Conservation (phyloP, 1,140 invertebrate genomes). For the Listronotus oregonensis region DNA sequence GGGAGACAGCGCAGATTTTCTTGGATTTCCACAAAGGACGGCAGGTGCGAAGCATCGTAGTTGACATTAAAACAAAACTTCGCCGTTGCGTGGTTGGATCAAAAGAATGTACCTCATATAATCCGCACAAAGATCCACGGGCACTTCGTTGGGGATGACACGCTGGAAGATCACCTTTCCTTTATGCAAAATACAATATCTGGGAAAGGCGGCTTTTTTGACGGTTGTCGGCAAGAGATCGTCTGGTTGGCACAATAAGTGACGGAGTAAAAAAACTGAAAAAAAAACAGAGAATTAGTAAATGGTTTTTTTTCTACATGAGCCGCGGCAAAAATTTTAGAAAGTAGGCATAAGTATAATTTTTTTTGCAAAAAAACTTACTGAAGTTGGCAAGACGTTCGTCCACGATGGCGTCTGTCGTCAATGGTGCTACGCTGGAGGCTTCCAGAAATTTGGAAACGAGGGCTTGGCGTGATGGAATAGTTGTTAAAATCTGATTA, state of each 20-base stretch:
- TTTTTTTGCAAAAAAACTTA: conserved; percentile 2
- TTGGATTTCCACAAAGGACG: background rate
- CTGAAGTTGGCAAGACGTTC: background rate
- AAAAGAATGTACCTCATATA: conserved; percentile 2
- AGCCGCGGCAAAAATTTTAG: background rate
- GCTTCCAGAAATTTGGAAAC: background rate
- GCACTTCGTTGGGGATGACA: too few species aligned
- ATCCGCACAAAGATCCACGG: background rate
- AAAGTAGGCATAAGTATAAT: background rate
- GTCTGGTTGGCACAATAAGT: background rate
- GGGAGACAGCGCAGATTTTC: conserved; percentile 2
- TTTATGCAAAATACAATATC: too few species aligned
- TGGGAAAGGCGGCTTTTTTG: too few species aligned
- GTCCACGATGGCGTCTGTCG: background rate
- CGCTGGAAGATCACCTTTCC: too few species aligned
- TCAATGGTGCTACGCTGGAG: background rate
- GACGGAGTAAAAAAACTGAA: conserved; percentile 6
- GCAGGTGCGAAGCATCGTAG: conserved; percentile 1
- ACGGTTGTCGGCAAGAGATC: too few species aligned
- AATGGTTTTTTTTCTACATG: conserved; percentile 2
- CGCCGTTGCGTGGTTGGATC: conserved; percentile 1
- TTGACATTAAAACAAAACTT: background rate
- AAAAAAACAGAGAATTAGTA: conserved; percentile 6
- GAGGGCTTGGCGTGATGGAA: background rate
- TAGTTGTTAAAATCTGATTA: background rate